Base-by-base conservation (phyloP, 2,888 invertebrate species). In the Aphodius sticticus region DNA sequence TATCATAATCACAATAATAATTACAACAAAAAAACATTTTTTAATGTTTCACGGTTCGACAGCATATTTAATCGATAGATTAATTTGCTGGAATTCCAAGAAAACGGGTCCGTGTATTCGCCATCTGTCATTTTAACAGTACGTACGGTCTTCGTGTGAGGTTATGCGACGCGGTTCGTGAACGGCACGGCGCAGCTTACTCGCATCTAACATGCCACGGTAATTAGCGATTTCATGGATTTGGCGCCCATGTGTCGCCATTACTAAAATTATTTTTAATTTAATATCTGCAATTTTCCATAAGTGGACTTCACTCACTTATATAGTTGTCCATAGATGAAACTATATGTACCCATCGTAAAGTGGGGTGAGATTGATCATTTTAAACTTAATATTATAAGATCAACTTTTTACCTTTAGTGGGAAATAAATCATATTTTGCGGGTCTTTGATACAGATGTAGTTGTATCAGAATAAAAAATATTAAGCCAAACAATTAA, bases 181-280 rank as follows among this genome's bases (percentile, higher is more conserved):
- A 35, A 74, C 74, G 74, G 35, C 36, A 74, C 74, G 74, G 37
- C 74, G 35, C 53, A 53, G 53, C 53, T 53, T 53, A 53, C 1
- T 53, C 53, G 53, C 9, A 53, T 53, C 53, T 53, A 53, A 53
- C 53, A 5, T 53, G 7, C 74, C 74, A 37, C 74, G 74, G 74
- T 37, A 35, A 74, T 74, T 74, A 74, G 35, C 74, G 74, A 74
- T 74, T 74, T 74, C 74, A 74, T 37, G 74, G 36, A 74, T 35
- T 37, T 37, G 74, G 36, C 36, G 74, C 74, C 53, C 53, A 53
- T 53, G 53, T 53, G 53, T 53, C 53, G 53, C 53, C 53, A 53
- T 53, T 53, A 53, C 53, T 53, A 53, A 53, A 12, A 53, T 53
- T 53, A 53, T 53, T 53, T 53, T 53, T 53, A 53, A 53, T 53